Evolutionary conservation across 2,797 vertebrate genomes (phyloP).

Genomic region (Xiphorhynchus erythropygius): DNA sequence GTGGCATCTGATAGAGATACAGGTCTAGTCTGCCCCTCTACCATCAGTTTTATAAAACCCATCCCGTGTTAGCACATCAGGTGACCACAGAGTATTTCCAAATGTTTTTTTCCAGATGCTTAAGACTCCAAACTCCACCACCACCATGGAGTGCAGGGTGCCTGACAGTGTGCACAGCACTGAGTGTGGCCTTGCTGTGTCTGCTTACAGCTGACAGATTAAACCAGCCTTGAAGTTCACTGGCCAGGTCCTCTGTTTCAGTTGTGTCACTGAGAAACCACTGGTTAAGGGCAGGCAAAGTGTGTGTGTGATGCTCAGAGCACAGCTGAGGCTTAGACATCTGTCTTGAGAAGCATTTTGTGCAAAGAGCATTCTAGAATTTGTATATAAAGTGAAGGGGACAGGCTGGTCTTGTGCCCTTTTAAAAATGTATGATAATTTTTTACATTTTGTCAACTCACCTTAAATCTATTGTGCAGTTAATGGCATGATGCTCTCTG

Average conservation of each 20-base stretch:
- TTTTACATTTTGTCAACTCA: background rate
- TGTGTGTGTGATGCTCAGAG: background rate
- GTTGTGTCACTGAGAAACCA: background rate
- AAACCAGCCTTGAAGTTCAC: background rate
- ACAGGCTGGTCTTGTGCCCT: background rate
- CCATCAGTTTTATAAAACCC: background rate
- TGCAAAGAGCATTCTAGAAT: background rate
- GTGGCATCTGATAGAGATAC: background rate
- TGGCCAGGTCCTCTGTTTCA: background rate
- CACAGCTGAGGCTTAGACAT: background rate
- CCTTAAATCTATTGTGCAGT: background rate
- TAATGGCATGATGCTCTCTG: background rate
- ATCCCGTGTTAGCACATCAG: background rate
- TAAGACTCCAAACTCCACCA: background rate
- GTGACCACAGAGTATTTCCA: background rate
- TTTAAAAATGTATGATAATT: conserved; percentile 26
- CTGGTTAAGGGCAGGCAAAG: background rate
- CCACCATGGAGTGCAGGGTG: background rate
- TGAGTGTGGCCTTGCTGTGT: background rate
- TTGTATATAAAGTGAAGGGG: background rate
- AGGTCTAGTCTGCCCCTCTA: background rate
- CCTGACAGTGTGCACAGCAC: background rate
- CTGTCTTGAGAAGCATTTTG: background rate
- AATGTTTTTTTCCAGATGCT: background rate
- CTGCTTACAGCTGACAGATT: background rate